These are phyloP conservation scores for Drosophila ficusphila DNA, from an alignment of 1,140 invertebrate species.

Conservation along the genomic window DNA sequence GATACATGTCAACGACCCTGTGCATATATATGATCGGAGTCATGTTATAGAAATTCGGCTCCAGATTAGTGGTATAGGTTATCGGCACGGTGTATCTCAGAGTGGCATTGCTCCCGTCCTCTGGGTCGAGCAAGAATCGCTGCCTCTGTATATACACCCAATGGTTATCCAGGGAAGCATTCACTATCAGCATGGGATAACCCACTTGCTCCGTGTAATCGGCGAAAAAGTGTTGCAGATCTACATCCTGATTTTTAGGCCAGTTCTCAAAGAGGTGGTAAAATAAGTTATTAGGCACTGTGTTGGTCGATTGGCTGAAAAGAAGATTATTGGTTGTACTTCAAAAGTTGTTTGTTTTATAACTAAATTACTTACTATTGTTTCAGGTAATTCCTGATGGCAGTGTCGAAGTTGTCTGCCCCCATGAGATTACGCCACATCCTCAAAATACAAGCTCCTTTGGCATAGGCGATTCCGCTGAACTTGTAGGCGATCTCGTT, in stretches of 20 bases:
- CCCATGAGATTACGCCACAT: slow-evolving; percentile 90
- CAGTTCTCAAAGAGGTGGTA: slow-evolving; percentile 44
- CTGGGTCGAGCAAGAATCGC: slow-evolving; percentile 85
- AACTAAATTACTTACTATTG: slow-evolving; percentile 84
- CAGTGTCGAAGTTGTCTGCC: slow-evolving; percentile 86
- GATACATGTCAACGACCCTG: slow-evolving; percentile 77
- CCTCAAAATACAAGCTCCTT: slow-evolving; percentile 89
- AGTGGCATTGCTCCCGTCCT: slow-evolving; percentile 52
- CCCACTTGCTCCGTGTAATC: slow-evolving; percentile 97
- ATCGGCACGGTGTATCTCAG: slow-evolving; percentile 87
- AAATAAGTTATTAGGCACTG: slow-evolving; percentile 49
- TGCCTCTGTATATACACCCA: slow-evolving; percentile 72
- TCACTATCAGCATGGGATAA: slow-evolving; percentile 91
- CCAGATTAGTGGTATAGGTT: slow-evolving; percentile 86
- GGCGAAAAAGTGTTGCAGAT: slow-evolving; percentile 79
- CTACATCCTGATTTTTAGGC: slow-evolving; percentile 19
- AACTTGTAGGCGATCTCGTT: slow-evolving; percentile 86
- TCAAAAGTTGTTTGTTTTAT: too few species aligned
- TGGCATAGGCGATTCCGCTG: slow-evolving; percentile 86
- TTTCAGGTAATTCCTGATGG: slow-evolving; percentile 86
- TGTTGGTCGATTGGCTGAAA: slow-evolving; percentile 44
- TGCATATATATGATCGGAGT: slow-evolving; percentile 84
- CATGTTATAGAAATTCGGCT: slow-evolving; percentile 85
- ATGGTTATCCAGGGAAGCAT: slow-evolving; percentile 5
- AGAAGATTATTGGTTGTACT: not conserved